phyloP scores from a whole-genome alignment of 1,140 invertebrate genomes.

The Conopomorpha cramerella region DNA sequence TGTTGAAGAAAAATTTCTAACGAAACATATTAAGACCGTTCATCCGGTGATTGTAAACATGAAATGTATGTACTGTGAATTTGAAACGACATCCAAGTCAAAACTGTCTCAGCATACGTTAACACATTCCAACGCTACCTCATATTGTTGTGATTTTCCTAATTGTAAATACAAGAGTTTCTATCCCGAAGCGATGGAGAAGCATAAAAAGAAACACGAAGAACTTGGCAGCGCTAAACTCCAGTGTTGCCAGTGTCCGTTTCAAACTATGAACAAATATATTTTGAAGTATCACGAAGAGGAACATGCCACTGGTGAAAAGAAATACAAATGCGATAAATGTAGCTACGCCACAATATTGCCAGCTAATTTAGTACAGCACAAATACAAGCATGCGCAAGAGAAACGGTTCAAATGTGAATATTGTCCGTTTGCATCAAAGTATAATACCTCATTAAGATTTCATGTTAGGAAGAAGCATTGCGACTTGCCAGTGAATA shows the following conservation, averaged over 20 bases:
- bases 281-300: constrained; percentile 47
- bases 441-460: constrained; percentile 47
- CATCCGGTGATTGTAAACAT: constrained; percentile 20
- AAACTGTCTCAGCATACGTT: constrained; percentile 44
- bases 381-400: constrained; percentile 46
- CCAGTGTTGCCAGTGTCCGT: constrained; percentile 35
- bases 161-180: constrained; percentile 40
- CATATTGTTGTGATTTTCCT: constrained; percentile 28
- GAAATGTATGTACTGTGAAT: constrained; percentile 38
- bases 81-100: constrained; percentile 20
- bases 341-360: constrained; percentile 45
- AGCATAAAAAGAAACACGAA: constrained; percentile 32
- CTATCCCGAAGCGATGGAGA: constrained; percentile 39
- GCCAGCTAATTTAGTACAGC: constrained; percentile 41
- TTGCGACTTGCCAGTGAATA: constrained; percentile 45
- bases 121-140: constrained; percentile 38
- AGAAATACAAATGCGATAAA: constrained; percentile 35
- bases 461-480: constrained; percentile 53
- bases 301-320: constrained; percentile 38
- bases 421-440: constrained; percentile 46
- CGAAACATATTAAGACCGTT: constrained; percentile 32
- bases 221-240: constrained; percentile 32
- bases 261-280: constrained; percentile 50
- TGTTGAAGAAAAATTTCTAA: constrained; percentile 21
- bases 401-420: constrained; percentile 49